Base-by-base conservation (phyloP, 2,113 vertebrate genomes). In the Anseranas semipalmata region DNA sequence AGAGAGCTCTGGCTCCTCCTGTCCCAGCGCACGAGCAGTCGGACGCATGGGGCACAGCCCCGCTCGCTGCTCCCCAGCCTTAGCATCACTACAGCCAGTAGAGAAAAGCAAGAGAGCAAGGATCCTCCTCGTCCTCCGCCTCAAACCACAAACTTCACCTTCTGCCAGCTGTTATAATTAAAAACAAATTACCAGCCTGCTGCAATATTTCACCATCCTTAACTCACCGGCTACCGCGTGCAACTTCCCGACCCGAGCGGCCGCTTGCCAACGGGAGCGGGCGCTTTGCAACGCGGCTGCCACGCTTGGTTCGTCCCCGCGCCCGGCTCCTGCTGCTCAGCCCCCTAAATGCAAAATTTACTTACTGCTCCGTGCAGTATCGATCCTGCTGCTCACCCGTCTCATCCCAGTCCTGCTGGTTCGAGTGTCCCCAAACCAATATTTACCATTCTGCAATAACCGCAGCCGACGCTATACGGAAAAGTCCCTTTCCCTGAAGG, bases 401-500 rank as follows among this genome's bases (percentile, higher is more conserved):
- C 71, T 50, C 81, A 43, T n/a, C 68, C 86, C 24, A 33, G 46
- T 46, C 85, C 91, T 28, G 7, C 27, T 12, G 3, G 73, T 45
- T 67, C 3, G 4, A 86, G 83, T 50, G 48, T 33, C 65, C 81
- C 85, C 90, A 35, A 37, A 58, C 59, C 75, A 86, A 87, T 81
- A 75, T 81, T 76, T 68, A 79, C 68, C 74, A 43, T 73, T 52
- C 67, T 15, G 25, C 59, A 72, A 50, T 24, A 89, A 90, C 32
- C 76, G 6, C 20, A 2, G 68, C 15, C 1, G 18, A 76, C 22
- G 85, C 33, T 56, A n/a, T 22, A 11, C 0, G 3, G 59, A 53
- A 82, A 87, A 87, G 85, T 52, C 80, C 90, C 80, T 84, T 68
- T 89, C 86, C 93, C 94, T 90, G 93, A 97, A 97, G 96, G 96